Evolutionary conservation across 2,113 vertebrate genomes (phyloP), one percentile per base, ranked within the genome.

Genomic region (Tautogolabrus adspersus): DNA sequence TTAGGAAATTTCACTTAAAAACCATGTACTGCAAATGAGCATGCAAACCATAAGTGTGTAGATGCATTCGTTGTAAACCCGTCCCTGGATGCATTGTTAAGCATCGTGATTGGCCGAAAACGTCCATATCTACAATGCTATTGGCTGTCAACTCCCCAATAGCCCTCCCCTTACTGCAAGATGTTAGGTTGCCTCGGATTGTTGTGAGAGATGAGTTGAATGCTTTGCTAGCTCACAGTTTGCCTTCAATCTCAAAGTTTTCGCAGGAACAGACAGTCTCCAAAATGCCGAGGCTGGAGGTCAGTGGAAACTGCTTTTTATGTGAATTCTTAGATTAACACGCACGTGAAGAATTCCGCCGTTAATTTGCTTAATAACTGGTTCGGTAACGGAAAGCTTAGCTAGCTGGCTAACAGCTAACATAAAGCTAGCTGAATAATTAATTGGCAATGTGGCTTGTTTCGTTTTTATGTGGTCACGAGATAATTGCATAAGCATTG

Each of bases 131-230:
- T 66, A 6, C 0, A 75, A 67, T 67, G 0, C 55, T 5, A 93
- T 93, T 93, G 89, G 88, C 47, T 74, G 8, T 18, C 15, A 18
- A 1, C n/a, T 2, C 7, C 10, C 4, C 2, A 5, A 57, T 62
- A 52, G 3, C 63, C 81, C 85, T 0, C 75, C 87, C 42, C 13
- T 62, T 62, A 34, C 21, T 7, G 61, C 76, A 71, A 67, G 0
- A 11, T 0, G 79, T 84, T 93, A 79, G 93, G 80, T 87, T 60
- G 38, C 58, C 26, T 57, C 10, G 58, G 86, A 85, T 92, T 93
- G 92, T 93, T 93, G 92, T 93, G 89, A 79, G 88, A 92, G 88
- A 90, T 91, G 88, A 88, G 86, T 82, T 87, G 86, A 87, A 84
- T 79, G 61, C 84, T 81, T 42, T 77, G 84, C 86, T 70, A 77